A percentile compares a stretch with the other conserved stretches of the same genome.
phyloP scores from a whole-genome alignment of 2,797 vertebrate species.

The Smutsia temminckii region DNA sequence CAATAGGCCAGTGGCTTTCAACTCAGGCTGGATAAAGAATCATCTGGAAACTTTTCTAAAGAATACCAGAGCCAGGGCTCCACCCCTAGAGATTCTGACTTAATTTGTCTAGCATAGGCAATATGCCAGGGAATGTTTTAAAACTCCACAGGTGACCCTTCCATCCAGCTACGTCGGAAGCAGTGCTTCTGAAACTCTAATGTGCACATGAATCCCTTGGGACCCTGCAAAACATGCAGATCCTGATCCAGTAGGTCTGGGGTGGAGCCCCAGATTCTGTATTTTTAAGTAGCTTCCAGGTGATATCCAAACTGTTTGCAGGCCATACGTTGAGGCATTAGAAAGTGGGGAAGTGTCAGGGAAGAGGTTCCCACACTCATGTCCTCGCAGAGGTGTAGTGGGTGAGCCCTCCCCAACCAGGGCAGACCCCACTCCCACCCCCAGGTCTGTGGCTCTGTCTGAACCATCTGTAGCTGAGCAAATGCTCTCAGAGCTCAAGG shows the following conservation, averaged over 20 bases:
- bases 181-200: neutral
- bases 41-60: neutral
- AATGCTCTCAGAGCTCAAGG: slow-evolving; percentile 7
- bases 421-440: neutral
- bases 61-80: neutral
- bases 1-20: neutral
- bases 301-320: neutral
- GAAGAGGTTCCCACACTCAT: neutral
- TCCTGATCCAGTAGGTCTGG: neutral
- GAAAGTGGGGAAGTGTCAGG: neutral
- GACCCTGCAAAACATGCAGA: neutral
- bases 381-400: neutral
- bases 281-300: neutral
- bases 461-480: neutral
- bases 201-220: neutral
- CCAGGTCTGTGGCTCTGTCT: neutral
- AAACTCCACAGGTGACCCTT: neutral
- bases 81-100: neutral
- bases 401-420: neutral
- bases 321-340: neutral
- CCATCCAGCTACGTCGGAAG: neutral
- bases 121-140: neutral
- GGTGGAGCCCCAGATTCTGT: neutral
- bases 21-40: neutral
- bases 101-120: neutral